Base-by-base conservation (phyloP, 2,888 invertebrate species). In the Sympetrum striolatum region DNA sequence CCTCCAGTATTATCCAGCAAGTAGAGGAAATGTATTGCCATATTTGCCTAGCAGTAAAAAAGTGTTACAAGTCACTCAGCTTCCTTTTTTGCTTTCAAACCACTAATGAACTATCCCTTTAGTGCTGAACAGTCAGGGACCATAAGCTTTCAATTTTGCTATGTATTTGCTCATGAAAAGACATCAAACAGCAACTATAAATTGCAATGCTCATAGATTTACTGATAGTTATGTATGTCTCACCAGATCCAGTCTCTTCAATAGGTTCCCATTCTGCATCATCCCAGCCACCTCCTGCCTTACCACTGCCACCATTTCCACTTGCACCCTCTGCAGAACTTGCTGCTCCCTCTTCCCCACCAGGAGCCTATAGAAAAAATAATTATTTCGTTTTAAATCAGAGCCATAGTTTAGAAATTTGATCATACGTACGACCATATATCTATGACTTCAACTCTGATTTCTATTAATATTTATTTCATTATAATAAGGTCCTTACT, bases 261-360 rank as follows among this genome's bases (percentile, higher is more conserved):
- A 97, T 95, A 3, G 97, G 96, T 93, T 97, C 97, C 93, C 97
- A 97, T 94, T 97, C 97, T 3, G 96, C 95, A 93, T 97, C 97
- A 91, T 97, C 97, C 97, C 97, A 97, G 90, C 95, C 96, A 90
- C 94, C 90, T 35, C 86, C 90, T 48, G 90, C 90, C 31, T 91
- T 91, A 15, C 48, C 64, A 44, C 81, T 94, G 91, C 95, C 95
- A 37, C 95, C 95, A 58, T 79, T 94, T 91, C 95, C 95, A 37
- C 95, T 95, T 53, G 58, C 58, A 8, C n/a, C 12, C 8, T 10
- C 31, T 48, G 60, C 90, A 18, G 80, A 91, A 92, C 94, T 94
- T 90, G 94, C 93, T 90, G 94, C 94, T 93, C 93, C 94, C 90
- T 93, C 93, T 91, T 93, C 91, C 22, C 64, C 81, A 82, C 44